phyloP scores from a whole-genome alignment of 2,113 vertebrate species.

The Limnothrissa miodon region DNA sequence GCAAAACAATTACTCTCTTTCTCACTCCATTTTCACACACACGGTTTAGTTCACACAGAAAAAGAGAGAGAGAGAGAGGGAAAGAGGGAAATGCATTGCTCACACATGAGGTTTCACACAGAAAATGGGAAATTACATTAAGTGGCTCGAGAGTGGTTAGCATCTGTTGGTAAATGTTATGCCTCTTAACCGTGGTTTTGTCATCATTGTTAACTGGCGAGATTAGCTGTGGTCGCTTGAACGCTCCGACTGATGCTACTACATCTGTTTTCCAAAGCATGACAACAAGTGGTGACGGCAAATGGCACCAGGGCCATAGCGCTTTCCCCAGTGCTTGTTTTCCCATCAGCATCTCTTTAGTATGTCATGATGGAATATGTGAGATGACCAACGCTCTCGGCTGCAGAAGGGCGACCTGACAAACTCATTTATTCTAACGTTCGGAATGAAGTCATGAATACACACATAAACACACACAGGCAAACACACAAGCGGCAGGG shows the following conservation, averaged over 20 bases:
- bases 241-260: neutral
- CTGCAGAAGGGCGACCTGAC: neutral
- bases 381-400: neutral
- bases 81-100: neutral
- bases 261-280: slow-evolving; percentile 13
- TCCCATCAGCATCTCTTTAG: slow-evolving; percentile 3
- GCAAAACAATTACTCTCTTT: neutral
- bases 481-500: neutral
- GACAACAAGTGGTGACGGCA: slow-evolving; percentile 18
- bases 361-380: slow-evolving; percentile 13
- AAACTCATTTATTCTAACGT: neutral
- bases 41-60: neutral
- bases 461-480: neutral
- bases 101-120: slow-evolving; percentile 19
- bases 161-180: slow-evolving; percentile 6
- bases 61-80: neutral
- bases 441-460: slow-evolving; percentile 2
- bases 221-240: slow-evolving; percentile 7
- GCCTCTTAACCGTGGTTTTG: neutral
- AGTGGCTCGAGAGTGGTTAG: slow-evolving; percentile 6
- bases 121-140: neutral
- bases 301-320: neutral
- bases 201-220: slow-evolving; percentile 11
- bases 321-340: neutral
- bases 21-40: neutral